Conservation (phyloP, 1,140 invertebrate species). For the Platyscapa corneri region DNA sequence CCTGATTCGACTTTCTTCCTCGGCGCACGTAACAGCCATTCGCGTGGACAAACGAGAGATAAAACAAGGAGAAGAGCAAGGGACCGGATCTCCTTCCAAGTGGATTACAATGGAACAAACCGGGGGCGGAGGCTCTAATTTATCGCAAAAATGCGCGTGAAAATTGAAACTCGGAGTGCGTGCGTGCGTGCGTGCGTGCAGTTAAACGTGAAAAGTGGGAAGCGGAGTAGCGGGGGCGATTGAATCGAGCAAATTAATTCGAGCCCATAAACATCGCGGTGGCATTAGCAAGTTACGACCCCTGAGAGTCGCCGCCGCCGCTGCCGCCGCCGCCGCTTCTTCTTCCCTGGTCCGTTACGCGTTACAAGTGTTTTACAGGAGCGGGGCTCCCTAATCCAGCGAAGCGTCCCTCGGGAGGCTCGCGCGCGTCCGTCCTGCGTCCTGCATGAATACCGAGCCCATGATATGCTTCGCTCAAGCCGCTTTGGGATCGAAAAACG, state of each 20-base stretch:
- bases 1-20: no score
- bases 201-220: neutral
- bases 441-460: neutral
- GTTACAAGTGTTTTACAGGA: constrained; percentile 72
- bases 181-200: neutral
- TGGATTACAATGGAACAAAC: no score
- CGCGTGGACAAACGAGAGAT: no score
- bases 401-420: constrained; percentile 69
- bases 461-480: constrained; percentile 34
- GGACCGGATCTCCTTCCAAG: no score
- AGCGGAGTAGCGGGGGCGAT: constrained; percentile 53
- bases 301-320: constrained; percentile 44
- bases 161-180: no score
- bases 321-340: neutral
- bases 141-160: no score
- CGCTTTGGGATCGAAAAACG: constrained; percentile 43
- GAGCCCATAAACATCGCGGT: constrained; percentile 69
- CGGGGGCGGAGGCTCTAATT: no score
- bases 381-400: constrained; percentile 71
- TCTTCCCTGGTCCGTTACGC: constrained; percentile 62
- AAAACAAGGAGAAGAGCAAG: no score
- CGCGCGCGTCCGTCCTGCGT: neutral
- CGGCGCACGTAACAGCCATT: no score
- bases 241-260: constrained; percentile 71
- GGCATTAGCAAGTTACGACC: constrained; percentile 68